Evolutionary conservation across 2,113 vertebrate species (phyloP).

Genomic region (Formicarius rufipectus): DNA sequence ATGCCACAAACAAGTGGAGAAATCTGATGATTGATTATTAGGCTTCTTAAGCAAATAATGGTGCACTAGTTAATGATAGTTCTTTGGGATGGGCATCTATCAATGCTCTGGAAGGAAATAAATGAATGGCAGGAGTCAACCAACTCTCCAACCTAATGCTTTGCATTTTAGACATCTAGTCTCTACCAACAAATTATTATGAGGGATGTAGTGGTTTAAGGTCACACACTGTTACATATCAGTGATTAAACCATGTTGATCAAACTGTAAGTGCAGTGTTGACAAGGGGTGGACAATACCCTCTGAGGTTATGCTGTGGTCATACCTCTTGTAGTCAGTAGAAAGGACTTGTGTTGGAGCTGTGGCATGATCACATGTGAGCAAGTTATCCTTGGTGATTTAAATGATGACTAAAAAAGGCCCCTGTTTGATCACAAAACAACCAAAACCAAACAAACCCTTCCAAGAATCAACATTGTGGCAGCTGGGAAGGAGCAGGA

Average conservation of each 20-base stretch:
- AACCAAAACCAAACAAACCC: conserved; percentile 7
- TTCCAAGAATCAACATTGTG: not conserved
- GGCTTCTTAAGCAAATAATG: conserved; percentile 73
- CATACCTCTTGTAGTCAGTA: not conserved
- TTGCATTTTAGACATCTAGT: not conserved
- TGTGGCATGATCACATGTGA: not conserved
- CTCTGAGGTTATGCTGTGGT: not conserved
- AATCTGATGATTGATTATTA: conserved; percentile 76
- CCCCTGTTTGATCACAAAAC: not conserved
- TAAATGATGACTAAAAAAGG: not conserved
- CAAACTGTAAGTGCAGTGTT: not conserved
- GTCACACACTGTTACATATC: not conserved
- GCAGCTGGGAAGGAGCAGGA: not conserved
- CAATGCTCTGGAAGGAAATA: not conserved
- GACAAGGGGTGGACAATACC: not conserved
- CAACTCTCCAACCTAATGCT: not conserved
- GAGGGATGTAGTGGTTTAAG: not conserved
- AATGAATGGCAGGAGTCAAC: not conserved
- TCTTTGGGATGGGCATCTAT: conserved; percentile 50
- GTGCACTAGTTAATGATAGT: conserved; percentile 55
- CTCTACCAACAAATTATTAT: not conserved
- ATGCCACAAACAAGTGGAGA: conserved; percentile 75
- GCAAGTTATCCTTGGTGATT: not conserved
- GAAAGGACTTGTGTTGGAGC: conserved; percentile 33
- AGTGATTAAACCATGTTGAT: not conserved